A percentile compares a stretch with the other conserved stretches of the same genome.
These are phyloP conservation scores for Sclerurus mexicanus DNA, from an alignment of 2,113 vertebrate species.

Conservation along the genomic window DNA sequence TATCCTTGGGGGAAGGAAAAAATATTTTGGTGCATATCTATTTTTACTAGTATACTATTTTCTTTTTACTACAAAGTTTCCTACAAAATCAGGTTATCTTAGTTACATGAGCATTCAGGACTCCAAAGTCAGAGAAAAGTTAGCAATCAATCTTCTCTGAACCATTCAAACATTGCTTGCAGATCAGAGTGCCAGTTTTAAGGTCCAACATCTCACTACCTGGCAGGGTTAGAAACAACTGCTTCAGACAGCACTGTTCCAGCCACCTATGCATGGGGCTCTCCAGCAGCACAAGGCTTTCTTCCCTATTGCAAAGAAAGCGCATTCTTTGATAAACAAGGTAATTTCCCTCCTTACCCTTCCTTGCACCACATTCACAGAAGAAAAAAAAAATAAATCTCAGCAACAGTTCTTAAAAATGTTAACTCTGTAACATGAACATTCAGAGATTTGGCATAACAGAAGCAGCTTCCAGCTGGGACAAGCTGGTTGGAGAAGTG, in stretches of 20 bases:
- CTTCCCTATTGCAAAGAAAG: neutral
- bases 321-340: neutral
- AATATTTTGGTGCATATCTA: neutral
- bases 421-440: neutral
- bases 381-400: neutral
- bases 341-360: neutral
- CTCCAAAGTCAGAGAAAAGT: neutral
- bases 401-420: neutral
- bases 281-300: neutral
- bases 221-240: accelerated
- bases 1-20: neutral
- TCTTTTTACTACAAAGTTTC: neutral
- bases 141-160: neutral
- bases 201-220: neutral
- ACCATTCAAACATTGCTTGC: neutral
- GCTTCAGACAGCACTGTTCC: neutral
- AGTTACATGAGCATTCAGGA: neutral
- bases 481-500: neutral
- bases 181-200: neutral
- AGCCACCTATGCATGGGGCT: accelerated
- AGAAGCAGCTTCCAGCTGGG: neutral
- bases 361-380: neutral
- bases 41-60: neutral
- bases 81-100: neutral
- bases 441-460: neutral